Base-by-base conservation (phyloP, 2,113 vertebrate genomes). In the Fukomys damarensis region DNA sequence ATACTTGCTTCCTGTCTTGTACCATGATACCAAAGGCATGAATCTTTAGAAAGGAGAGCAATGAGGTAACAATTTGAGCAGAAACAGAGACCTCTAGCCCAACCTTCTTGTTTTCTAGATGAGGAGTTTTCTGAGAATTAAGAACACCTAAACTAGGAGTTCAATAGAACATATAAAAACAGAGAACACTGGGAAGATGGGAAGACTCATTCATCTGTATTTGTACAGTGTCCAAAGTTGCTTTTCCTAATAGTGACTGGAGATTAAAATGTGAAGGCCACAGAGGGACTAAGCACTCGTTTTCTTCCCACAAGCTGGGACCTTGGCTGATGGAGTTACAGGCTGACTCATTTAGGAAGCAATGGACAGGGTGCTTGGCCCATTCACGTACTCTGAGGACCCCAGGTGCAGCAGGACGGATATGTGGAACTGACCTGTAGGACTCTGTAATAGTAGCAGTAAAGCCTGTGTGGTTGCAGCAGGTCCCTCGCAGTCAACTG, bases 361-460 rank as follows among this genome's bases (percentile, higher is more conserved):
- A 2, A 12, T 38, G 46, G 17, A 20, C 1, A 0, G 58, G 28
- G 70, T 6, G 19, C 5, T 41, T 17, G 30, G 79, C 54, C 9
- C 46, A 52, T 14, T 2, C 20, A 0, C 0, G 14, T 38, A 17
- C n/a, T 54, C 79, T 59, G 43, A 38, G 46, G 54, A 61, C 19
- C 0, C 24, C 30, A 4, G 56, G 9, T 38, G 35, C 30, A 8
- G 26, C 16, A 32, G 52, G 63, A 13, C 0, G 9, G 30, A 66
- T 11, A 2, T 28, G 3, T 7, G 79, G 46, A 63, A 97, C 98
- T 91, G 92, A 98, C 98, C 98, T 98, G 98, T 11, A 99, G 97
- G 0, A 99, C 99, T 52, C 92, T 95, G 95, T 99, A 99, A 98
- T 99, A 99, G 98, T 99, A 99, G 96, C 99, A 99, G 98, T 99